Percentiles rank a stretch among this genome's conserved stretches.
These are phyloP conservation scores for Cheilinus undulatus DNA, from an alignment of 2,113 vertebrate genomes.

Conservation along the genomic window DNA sequence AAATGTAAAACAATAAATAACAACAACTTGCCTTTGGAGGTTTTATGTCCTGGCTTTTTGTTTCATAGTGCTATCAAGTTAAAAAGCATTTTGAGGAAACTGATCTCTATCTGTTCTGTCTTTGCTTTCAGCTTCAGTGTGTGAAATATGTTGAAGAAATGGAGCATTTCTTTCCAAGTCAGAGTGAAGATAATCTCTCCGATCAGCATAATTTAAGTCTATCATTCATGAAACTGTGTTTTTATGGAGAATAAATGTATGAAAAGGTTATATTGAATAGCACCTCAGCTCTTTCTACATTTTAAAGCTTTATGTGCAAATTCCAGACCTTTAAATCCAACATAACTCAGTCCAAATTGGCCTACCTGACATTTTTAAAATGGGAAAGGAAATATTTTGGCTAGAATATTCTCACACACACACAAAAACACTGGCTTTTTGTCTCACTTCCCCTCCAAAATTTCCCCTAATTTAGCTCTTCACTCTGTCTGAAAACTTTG, in stretches of 20 bases:
- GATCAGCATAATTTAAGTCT: slow-evolving; percentile 33
- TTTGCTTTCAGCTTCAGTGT: not conserved
- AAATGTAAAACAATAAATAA: too few species aligned
- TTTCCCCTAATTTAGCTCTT: slow-evolving; percentile 54
- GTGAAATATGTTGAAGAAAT: slow-evolving; percentile 5
- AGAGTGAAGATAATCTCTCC: slow-evolving; percentile 21
- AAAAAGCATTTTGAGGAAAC: too few species aligned
- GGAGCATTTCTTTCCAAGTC: not conserved
- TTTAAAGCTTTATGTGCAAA: slow-evolving; percentile 69
- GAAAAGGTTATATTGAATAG: slow-evolving; percentile 35
- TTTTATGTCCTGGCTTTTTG: too few species aligned
- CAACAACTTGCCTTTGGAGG: too few species aligned
- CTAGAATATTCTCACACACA: slow-evolving; percentile 54
- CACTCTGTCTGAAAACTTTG: slow-evolving; percentile 70
- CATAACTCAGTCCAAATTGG: slow-evolving; percentile 82
- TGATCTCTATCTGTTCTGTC: too few species aligned
- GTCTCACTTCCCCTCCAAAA: slow-evolving; percentile 5
- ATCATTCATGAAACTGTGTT: slow-evolving; percentile 37
- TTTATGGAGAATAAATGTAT: slow-evolving; percentile 50
- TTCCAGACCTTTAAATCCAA: slow-evolving; percentile 62
- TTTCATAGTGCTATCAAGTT: too few species aligned
- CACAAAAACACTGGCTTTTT: slow-evolving; percentile 79
- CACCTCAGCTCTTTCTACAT: slow-evolving; percentile 29
- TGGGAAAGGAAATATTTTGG: slow-evolving; percentile 74
- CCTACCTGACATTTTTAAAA: slow-evolving; percentile 75